A percentile compares a stretch with the other conserved stretches of the same genome.
phyloP scores from a whole-genome alignment of 2,797 vertebrate species.

The Gouania willdenowi region DNA sequence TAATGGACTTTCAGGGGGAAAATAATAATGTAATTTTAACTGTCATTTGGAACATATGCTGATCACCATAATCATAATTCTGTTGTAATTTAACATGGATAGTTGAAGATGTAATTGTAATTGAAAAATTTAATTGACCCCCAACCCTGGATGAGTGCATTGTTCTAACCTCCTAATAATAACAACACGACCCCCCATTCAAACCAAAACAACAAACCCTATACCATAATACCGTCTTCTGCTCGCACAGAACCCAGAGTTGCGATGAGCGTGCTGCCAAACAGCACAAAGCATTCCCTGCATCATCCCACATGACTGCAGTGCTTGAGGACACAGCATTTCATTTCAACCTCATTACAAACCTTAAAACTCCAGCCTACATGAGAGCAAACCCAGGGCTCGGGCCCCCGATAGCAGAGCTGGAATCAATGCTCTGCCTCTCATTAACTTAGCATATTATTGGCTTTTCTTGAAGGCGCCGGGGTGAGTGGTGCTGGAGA shows the following conservation, averaged over 20 bases:
- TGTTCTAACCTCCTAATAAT: constrained; percentile 40
- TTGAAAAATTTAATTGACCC: no score
- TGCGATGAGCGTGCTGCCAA: constrained; percentile 43
- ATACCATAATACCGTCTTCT: constrained; percentile 39
- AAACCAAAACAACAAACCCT: constrained; percentile 47
- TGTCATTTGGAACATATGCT: no score
- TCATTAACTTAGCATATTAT: constrained; percentile 73
- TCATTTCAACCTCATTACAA: constrained; percentile 70
- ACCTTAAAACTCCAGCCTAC: constrained; percentile 58
- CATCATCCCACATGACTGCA: constrained; percentile 62
- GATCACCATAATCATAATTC: no score
- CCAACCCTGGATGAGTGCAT: no score
- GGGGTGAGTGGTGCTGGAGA: constrained; percentile 65
- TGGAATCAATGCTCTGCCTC: constrained; percentile 63
- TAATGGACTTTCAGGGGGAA: no score
- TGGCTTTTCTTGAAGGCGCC: constrained; percentile 62
- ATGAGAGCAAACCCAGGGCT: constrained; percentile 54
- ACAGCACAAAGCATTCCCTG: constrained; percentile 43
- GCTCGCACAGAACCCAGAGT: constrained; percentile 40
- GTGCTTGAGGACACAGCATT: constrained; percentile 60
- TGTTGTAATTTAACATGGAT: no score
- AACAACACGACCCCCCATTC: constrained; percentile 43
- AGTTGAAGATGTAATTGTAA: no score
- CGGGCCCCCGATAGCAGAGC: constrained; percentile 48
- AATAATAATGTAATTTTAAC: no score